Percentiles rank a stretch among this genome's conserved stretches.
These are phyloP conservation scores for Geococcyx californianus DNA, from an alignment of 2,113 vertebrate species.

Conservation along the genomic window DNA sequence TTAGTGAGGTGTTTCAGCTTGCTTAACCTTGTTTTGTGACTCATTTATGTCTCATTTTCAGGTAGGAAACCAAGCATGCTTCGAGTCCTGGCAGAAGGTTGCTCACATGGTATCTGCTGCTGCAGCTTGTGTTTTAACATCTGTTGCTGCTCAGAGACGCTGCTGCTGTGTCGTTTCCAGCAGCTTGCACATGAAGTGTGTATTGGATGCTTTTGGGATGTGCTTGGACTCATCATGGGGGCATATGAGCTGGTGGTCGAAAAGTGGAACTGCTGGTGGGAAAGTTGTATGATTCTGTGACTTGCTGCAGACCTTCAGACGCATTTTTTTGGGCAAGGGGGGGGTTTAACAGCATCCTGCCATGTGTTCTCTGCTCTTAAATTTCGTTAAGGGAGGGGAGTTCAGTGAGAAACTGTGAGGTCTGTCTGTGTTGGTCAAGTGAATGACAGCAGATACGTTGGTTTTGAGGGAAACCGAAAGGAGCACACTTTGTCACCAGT, in stretches of 20 bases:
- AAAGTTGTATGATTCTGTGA: background rate
- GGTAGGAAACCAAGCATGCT: background rate
- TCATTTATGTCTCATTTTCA: background rate
- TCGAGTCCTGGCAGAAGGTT: background rate
- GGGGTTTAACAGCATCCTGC: background rate
- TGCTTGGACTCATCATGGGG: accelerated
- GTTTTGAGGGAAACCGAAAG: background rate
- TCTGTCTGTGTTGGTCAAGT: background rate
- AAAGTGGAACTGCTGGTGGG: background rate
- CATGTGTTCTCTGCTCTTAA: background rate
- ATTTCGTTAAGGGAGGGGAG: background rate
- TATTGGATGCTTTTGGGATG: background rate
- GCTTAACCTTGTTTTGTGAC: slow-evolving; percentile 2
- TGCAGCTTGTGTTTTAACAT: background rate
- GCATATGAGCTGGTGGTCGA: background rate
- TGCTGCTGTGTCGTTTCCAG: background rate
- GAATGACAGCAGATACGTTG: background rate
- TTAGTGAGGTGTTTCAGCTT: slow-evolving; percentile 6
- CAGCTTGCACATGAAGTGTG: accelerated
- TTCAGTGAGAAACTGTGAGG: background rate
- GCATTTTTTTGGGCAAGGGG: background rate
- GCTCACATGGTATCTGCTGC: background rate
- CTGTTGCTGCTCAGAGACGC: background rate
- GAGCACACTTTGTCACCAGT: background rate
- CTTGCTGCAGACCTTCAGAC: background rate